Conservation (phyloP, 2,888 invertebrate species). For the Scaptodrosophila latifasciaeformis region DNA sequence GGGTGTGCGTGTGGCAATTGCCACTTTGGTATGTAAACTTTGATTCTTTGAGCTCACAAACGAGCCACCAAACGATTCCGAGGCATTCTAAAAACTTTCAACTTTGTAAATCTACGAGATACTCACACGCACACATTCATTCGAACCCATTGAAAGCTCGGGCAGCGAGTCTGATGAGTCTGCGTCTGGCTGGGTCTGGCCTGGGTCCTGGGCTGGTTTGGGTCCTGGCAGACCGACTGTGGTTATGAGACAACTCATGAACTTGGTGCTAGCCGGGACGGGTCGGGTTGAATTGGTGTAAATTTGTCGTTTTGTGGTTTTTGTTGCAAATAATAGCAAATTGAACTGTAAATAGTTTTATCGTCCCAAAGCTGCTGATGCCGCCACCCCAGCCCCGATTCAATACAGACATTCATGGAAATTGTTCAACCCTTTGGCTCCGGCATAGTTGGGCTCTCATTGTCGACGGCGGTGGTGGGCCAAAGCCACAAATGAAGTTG, state of each 20-base stretch:
- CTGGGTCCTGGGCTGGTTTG: slow-evolving; percentile 8
- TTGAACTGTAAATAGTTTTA: slow-evolving; percentile 67
- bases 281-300: too few relatives aligned
- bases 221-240: too few relatives aligned
- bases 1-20: too few relatives aligned
- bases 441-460: too few relatives aligned
- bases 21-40: slow-evolving; percentile 50
- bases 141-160: slow-evolving; percentile 21
- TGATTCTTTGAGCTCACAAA: slow-evolving; percentile 49
- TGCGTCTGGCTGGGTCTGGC: slow-evolving; percentile 22
- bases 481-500: slow-evolving; percentile 51
- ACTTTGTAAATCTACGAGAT: too few relatives aligned
- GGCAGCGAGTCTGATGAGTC: slow-evolving; percentile 21
- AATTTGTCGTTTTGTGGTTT: slow-evolving; percentile 61
- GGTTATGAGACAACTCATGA: too few relatives aligned
- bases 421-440: too few relatives aligned
- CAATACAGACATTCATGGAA: too few relatives aligned
- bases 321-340: slow-evolving; percentile 64
- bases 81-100: slow-evolving; percentile 56
- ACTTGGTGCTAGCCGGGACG: too few relatives aligned
- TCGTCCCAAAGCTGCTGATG: slow-evolving; percentile 1
- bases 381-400: too few relatives aligned
- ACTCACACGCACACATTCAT: slow-evolving; percentile 13
- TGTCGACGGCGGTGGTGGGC: too few relatives aligned
- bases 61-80: slow-evolving; percentile 2